Evolutionary conservation across 1,140 invertebrate genomes (phyloP), one percentile per base, ranked within the genome.

Genomic region (Drosophila ananassae): DNA sequence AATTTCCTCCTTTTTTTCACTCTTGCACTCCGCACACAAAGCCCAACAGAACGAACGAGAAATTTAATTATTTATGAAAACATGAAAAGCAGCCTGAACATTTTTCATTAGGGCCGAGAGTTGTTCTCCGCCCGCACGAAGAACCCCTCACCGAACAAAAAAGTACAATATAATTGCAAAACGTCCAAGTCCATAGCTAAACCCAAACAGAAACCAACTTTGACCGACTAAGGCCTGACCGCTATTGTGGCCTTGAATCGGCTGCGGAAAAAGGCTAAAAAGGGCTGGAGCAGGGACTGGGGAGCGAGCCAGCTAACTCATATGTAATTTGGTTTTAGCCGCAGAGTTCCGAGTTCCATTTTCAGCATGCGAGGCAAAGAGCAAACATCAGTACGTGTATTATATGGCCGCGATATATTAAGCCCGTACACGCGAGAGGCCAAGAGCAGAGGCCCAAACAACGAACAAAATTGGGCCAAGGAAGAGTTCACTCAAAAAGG

Each of bases 61-160:
- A 81, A 74, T 83, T 85, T 85, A 85, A 85, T 85, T 85, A 85
- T 85, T 85, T 85, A 85, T 87, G 82, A 87, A 85, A 82, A 84
- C 81, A 84, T 84, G 81, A 67, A 71, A 77, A 68, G 63, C 66
- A 55, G 39, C 44, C 63, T 64, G 55, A 71, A 73, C 76, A 80
- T 84, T 85, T 84, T 84, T 84, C 80, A 84, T 84, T 84, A 78
- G 76, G 74, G 61, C 68, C 67, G 77, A 61, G 73, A 61, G 81
- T 73, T 48, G 41, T 68, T 52, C 58, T 59, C 63, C 56, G 37
- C 21, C 63, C 52, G 55, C 12, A 44, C 34, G 34, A 37, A n/a
- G 8, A 30, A 17, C 59, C 63, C 53, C 53, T 6, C 30, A 25
- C 13, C 10, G 25, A 25, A 28, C 10, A 67, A 60, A 66, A 47